Base-by-base conservation (phyloP, 2,797 vertebrate genomes). In the Acanthopagrus latus region DNA sequence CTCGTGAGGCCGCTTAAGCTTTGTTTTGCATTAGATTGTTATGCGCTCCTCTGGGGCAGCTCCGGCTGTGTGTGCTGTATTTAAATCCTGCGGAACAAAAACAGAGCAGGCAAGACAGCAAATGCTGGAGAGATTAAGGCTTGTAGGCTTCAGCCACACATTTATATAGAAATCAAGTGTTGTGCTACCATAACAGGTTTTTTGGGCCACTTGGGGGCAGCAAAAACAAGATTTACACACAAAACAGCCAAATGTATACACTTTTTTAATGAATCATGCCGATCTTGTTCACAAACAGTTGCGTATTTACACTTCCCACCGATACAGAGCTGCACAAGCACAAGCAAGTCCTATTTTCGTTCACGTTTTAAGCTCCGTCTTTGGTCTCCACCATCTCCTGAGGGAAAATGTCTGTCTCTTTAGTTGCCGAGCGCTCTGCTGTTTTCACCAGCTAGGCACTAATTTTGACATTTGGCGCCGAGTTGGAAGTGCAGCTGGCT, bases 201-300 rank as follows among this genome's bases (percentile, higher is more conserved):
- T 18, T 38, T 38, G 23, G n/a, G 10, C 46, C 29, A 17, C 11
- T 50, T 27, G 7, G 57, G 47, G 33, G 21, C 21, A 18, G 17
- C 3, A 1, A 0, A 52, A 60, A 57, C 11, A 0, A 52, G 12
- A 13, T 29, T 50, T 46, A 3, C 29, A 55, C 25, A 20, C 43
- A 44, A 17, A 8, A 33, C 4, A 0, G 5, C 20, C 0, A 12
- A 0, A 27, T 52, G 0, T 3, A 25, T 18, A 38, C 46, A 47
- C 17, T 2, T 57, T 47, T 23, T 48, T 14, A 16, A 46, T 2
- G 1, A 14, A 46, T 16, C 29, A 5, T 16, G 14, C 16, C 5
- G 14, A 46, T 16, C 5, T 16, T 46, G 44, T 16, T 46, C 13
- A 16, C 4, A 46, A 23, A 65, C 21, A 23, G 51, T 23, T 25